phyloP scores from a whole-genome alignment of 2,888 invertebrate genomes.

The Ariolimax columbianus region DNA sequence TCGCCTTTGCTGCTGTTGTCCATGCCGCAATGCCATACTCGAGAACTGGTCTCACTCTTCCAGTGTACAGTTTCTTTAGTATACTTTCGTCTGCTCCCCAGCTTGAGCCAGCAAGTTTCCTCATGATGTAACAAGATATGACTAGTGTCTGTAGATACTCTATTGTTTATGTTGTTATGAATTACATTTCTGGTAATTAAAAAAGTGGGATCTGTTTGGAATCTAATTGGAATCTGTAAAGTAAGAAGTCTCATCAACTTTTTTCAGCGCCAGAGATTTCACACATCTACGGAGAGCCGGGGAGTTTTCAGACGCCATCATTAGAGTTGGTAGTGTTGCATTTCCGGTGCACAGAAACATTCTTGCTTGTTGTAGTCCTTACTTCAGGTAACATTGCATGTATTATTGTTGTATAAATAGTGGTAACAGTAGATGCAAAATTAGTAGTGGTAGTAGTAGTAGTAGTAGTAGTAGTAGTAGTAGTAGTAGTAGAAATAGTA shows the following conservation, averaged over 20 bases:
- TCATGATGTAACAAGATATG: too few relatives aligned
- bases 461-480: background rate
- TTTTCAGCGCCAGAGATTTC: constrained; percentile 34
- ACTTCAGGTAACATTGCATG: constrained; percentile 85
- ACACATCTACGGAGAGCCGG: constrained; percentile 87
- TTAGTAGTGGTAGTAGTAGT: background rate
- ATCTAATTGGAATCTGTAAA: too few relatives aligned
- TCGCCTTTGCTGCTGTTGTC: too few relatives aligned
- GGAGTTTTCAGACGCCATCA: constrained; percentile 90
- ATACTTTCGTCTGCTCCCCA: too few relatives aligned
- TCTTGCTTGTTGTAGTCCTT: constrained; percentile 87
- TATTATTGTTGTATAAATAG: background rate
- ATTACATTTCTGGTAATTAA: too few relatives aligned
- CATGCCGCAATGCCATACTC: too few relatives aligned
- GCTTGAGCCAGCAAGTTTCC: too few relatives aligned
- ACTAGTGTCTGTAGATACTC: too few relatives aligned
- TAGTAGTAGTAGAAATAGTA: background rate
- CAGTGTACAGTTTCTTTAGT: too few relatives aligned
- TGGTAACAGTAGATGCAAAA: background rate
- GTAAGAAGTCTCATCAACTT: background rate
- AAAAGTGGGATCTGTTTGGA: too few relatives aligned
- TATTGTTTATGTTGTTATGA: too few relatives aligned
- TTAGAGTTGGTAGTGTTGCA: constrained; percentile 87
- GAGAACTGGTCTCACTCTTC: too few relatives aligned
- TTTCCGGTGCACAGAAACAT: constrained; percentile 86